phyloP scores from a whole-genome alignment of 2,113 vertebrate genomes.

The Tetrax tetrax region DNA sequence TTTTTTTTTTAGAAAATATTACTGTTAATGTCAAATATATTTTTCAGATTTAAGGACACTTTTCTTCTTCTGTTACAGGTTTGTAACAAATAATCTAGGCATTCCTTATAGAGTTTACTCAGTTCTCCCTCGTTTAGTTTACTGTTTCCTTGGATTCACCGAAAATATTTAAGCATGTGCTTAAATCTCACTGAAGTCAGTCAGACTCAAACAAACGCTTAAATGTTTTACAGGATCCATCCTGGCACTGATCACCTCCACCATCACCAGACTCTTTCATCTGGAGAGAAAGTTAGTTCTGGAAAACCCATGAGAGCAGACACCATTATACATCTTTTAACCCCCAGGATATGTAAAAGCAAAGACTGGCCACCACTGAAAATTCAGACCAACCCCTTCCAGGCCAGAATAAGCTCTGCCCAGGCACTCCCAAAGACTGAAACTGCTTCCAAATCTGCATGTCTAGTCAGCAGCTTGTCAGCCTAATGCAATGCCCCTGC shows the following conservation, averaged over 20 bases:
- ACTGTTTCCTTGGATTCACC: neutral
- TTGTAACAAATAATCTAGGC: neutral
- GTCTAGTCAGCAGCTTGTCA: constrained; percentile 8
- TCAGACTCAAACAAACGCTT: constrained; percentile 21
- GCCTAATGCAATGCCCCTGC: constrained; percentile 11
- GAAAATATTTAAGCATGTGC: constrained; percentile 11
- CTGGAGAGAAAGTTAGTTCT: constrained; percentile 46
- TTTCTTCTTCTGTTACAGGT: neutral
- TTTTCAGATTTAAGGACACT: neutral
- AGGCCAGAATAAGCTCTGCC: constrained; percentile 20
- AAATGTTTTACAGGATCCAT: constrained; percentile 26
- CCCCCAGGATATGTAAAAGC: neutral
- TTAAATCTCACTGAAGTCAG: constrained; percentile 13
- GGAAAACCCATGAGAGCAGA: neutral
- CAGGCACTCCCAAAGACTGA: neutral
- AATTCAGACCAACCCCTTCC: neutral
- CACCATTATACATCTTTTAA: neutral
- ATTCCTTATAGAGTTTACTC: neutral
- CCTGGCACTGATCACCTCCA: neutral
- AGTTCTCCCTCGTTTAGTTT: neutral
- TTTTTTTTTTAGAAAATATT: neutral
- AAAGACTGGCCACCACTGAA: constrained; percentile 11
- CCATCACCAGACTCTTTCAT: constrained; percentile 31
- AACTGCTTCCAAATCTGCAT: neutral
- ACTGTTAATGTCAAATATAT: neutral